Conservation (phyloP, 2,888 invertebrate species). For the Drosophila pseudotalamancana region DNA sequence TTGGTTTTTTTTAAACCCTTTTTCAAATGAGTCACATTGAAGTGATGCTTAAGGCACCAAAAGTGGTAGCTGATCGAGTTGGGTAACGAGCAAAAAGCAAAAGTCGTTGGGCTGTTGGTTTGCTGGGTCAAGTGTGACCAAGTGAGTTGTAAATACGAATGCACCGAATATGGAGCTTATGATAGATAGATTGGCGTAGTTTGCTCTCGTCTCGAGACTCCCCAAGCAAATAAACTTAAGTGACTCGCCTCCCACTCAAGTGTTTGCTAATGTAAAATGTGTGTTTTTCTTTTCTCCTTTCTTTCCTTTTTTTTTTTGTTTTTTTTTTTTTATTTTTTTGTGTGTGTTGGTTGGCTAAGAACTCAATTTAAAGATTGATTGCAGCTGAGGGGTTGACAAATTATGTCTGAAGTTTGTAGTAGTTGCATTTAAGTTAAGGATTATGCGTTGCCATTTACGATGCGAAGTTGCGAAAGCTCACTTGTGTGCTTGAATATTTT, state of each 20-base stretch:
- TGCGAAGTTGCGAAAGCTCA: no score
- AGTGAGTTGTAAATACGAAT: constrained; percentile 70
- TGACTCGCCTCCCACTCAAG: constrained; percentile 58
- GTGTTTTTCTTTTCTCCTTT: constrained; percentile 1
- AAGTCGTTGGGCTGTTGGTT: constrained; percentile 2
- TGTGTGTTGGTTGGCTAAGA: neutral
- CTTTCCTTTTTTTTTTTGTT: neutral
- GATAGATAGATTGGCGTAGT: constrained; percentile 56
- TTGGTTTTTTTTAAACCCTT: neutral
- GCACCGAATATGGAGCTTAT: constrained; percentile 39
- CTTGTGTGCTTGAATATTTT: no score
- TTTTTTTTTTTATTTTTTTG: neutral
- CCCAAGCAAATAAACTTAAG: constrained; percentile 73
- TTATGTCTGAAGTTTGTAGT: constrained; percentile 3
- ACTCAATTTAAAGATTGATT: constrained; percentile 50
- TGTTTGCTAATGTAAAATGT: constrained; percentile 64
- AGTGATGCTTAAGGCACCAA: constrained; percentile 34
- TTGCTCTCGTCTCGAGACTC: constrained; percentile 39
- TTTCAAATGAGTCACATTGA: constrained; percentile 39
- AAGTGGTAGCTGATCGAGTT: constrained; percentile 61
- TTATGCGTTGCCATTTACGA: neutral
- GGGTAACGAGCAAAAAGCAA: constrained; percentile 38
- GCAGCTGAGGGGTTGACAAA: constrained; percentile 21
- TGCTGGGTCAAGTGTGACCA: constrained; percentile 66
- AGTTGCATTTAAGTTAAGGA: neutral